Base-by-base conservation (phyloP, 1,140 invertebrate species). In the Drosophila seguyi region DNA sequence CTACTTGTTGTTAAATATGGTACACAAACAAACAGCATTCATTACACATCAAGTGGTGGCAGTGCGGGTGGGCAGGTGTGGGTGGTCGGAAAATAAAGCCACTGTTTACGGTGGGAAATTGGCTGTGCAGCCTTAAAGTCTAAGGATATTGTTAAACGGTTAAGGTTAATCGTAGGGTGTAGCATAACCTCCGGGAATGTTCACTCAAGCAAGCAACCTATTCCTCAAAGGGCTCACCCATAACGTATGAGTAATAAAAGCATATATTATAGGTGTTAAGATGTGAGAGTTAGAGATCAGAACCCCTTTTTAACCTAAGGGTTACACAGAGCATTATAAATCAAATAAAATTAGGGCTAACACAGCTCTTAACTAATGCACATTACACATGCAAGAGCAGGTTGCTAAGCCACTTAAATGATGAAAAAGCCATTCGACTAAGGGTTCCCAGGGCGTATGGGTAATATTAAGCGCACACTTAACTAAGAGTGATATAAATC, bases 1-100 rank as follows among this genome's bases (percentile, higher is more conserved):
- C 50, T 76, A 76, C 74, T 76, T 67, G 68, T 75, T 79, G 79
- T 76, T 87, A 87, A 82, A 76, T 82, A 87, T 87, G 65, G 75
- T 75, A 18, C 52, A 57, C 79, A 82, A 65, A 75, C 69, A 56
- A 72, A 55, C 78, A 77, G 53, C 83, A 81, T 75, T 78, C 50
- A 85, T 69, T 85, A 75, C 57, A 56, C 60, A 29, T 47, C 34
- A 60, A 68, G 42, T 29, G 47, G n/a, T 20, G 38, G 27, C 7
- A 8, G 44, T 18, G 45, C 0, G 45, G 25, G 16, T 5, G 45
- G 22, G 7, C 25, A 48, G 47, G 47, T 31, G n/a, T 31, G 48
- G 22, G 18, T 27, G 29, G 13, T 25, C 14, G 60, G 27, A 22
- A 41, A 52, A 34, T 42, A 16, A 67, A 31, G 34, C 41, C 20